Conservation (phyloP, 1,140 invertebrate species). For the Drosophila funebris region DNA sequence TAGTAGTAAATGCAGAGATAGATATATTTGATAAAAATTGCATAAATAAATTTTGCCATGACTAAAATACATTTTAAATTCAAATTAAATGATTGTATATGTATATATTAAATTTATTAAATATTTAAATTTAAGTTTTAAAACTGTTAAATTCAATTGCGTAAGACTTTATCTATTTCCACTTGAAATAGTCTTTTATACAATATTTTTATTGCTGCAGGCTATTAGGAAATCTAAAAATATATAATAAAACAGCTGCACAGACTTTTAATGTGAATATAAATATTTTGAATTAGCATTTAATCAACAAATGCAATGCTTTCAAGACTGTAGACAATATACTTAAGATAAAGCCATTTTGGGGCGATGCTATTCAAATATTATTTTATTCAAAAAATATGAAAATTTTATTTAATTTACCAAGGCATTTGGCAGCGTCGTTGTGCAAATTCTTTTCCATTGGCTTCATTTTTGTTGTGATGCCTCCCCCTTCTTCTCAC, state of each 20-base stretch:
- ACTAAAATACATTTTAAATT: no score
- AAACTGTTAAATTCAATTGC: background rate
- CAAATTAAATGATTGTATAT: no score
- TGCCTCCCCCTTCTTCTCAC: background rate
- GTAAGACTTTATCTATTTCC: no score
- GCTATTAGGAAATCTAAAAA: background rate
- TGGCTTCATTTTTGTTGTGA: slow-evolving; percentile 26
- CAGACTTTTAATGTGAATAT: background rate
- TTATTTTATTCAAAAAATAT: slow-evolving; percentile 26
- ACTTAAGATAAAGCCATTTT: slow-evolving; percentile 15
- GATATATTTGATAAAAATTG: no score
- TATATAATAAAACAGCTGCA: background rate
- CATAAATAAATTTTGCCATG: no score
- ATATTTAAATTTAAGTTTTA: no score
- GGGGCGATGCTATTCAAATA: slow-evolving; percentile 7
- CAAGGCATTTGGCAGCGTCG: slow-evolving; percentile 4
- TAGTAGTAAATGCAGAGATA: no score
- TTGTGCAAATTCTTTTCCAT: slow-evolving; percentile 33
- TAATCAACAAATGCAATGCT: background rate
- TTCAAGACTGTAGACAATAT: slow-evolving; percentile 14
- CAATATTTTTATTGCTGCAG: background rate
- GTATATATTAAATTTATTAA: no score
- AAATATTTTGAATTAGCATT: slow-evolving; percentile 2
- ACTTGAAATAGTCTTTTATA: background rate
- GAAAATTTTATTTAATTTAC: slow-evolving; percentile 52